Base-by-base conservation (phyloP, 1,140 invertebrate genomes). In the Heliconius congener region DNA sequence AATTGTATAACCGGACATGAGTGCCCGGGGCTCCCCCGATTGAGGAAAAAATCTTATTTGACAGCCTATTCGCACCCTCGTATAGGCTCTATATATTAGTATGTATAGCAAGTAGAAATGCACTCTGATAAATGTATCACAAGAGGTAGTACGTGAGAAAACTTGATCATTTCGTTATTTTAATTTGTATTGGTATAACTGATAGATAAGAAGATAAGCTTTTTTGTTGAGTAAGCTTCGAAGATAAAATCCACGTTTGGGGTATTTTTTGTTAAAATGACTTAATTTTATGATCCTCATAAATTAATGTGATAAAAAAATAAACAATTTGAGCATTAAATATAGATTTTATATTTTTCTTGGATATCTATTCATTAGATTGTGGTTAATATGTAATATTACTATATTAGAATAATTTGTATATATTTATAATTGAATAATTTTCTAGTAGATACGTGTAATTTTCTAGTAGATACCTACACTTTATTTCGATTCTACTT, bases 41-140 rank as follows among this genome's bases (percentile, higher is more conserved):
- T 90, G 90, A 92, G 91, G 90, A 93, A 93, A 91, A 94, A 94
- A 94, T 94, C 91, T 93, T 93, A 93, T 93, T 93, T 90, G 89
- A 88, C 87, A 88, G 82, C 86, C 88, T 87, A 89, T 91, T 91
- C 83, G 80, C 90, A 89, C 90, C 87, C 89, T 87, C 89, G 88
- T 82, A 55, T 23, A 55, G 66, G 50, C 37, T 77, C 30, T 72
- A 39, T 39, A 52, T 39, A 77, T 72, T 77, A 52, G 55, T 80
- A 73, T 80, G 74, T 66, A 66, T 66, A 30, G 60, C 60, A 5
- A 66, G 11, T 30, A 11, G 27, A 30, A 66, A 66, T 66, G 60
- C 60, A 30, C 60, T 66, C 11, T 66, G 23, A 66, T 66, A 66
- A 66, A 66, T 66, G 60, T 66, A 30, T 27, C 60, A 66, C 60